Percentiles rank a stretch among this genome's conserved stretches.
These are phyloP conservation scores for Atta cephalotes DNA, from an alignment of 1,140 invertebrate species.

Conservation along the genomic window DNA sequence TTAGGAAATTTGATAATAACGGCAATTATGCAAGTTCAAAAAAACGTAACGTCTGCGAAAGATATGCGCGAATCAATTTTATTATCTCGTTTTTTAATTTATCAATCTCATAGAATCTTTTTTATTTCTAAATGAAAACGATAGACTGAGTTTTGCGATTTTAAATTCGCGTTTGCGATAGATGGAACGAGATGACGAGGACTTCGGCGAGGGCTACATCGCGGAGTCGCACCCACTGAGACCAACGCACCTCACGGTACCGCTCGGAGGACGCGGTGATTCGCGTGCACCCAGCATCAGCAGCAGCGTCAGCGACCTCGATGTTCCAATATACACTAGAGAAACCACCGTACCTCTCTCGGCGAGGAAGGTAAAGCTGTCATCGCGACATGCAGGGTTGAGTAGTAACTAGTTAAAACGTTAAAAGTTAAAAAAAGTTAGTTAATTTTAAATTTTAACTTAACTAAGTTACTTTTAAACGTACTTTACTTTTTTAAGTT, in stretches of 20 bases:
- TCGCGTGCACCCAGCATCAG: slow-evolving; percentile 86
- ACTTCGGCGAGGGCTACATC: slow-evolving; percentile 87
- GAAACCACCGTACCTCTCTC: slow-evolving; percentile 83
- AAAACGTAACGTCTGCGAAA: neutral
- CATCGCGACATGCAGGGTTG: neutral
- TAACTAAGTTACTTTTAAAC: too few species aligned
- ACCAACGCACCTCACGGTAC: slow-evolving; percentile 86
- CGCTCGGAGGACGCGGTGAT: slow-evolving; percentile 78
- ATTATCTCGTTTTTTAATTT: neutral
- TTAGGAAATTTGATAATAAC: slow-evolving; percentile 65
- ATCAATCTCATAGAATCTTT: neutral
- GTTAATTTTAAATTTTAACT: too few species aligned
- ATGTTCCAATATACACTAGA: slow-evolving; percentile 87
- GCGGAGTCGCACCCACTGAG: slow-evolving; percentile 87
- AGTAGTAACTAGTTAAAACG: too few species aligned
- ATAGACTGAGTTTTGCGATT: neutral
- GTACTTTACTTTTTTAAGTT: too few species aligned
- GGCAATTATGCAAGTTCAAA: neutral
- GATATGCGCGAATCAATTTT: neutral
- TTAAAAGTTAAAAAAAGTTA: too few species aligned
- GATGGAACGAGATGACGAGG: slow-evolving; percentile 87
- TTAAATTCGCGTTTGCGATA: slow-evolving; percentile 41
- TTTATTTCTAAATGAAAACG: neutral
- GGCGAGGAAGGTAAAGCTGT: slow-evolving; percentile 79
- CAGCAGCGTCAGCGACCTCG: slow-evolving; percentile 87